Evolutionary conservation across 1,140 invertebrate genomes (phyloP), one percentile per base, ranked within the genome.

Genomic region (Pissodes strobi): DNA sequence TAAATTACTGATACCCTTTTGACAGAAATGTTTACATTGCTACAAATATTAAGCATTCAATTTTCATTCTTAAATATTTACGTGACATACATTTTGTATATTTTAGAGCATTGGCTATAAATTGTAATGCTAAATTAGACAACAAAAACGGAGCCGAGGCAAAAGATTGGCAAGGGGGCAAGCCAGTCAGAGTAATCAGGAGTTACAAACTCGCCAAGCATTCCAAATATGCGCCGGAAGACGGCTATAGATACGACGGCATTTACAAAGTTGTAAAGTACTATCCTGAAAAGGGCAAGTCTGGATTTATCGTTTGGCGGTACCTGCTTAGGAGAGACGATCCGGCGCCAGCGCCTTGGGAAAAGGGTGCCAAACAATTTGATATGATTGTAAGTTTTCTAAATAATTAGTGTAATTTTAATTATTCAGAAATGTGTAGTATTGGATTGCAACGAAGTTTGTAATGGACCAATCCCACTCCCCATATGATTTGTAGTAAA

Each of bases 231-330:
- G 89, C 89, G 8, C 92, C 92, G 2, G 79, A 86, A 67, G 87
- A 90, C 69, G 92, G 92, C 22, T 83, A 85, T 59, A 86, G 87
- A 60, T 90, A 90, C 74, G 87, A 90, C 79, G 89, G 89, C 1
- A 84, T 90, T 37, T 91, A 91, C 74, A 91, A 91, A 78, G 86
- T 94, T 4, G 88, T 92, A 0, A 93, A 91, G 69, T 95, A 94
- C 75, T 94, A 90, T 80, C 88, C 88, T 2, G 86, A 90, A 72
- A 89, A 86, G 62, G 91, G 91, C 9, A 84, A 90, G 69, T 89
- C 90, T 41, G 92, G 91, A 1, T 93, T 88, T 74, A 80, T 84
- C 5, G 89, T 95, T 9, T 95, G 92, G 92, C 84, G 89, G 41
- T 95, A 91, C 74, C 70, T 90, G 10, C 75, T 95, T 34, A 79